These are phyloP conservation scores for Epistrophe eligans DNA, from an alignment of 2,888 invertebrate species.

Conservation along the genomic window DNA sequence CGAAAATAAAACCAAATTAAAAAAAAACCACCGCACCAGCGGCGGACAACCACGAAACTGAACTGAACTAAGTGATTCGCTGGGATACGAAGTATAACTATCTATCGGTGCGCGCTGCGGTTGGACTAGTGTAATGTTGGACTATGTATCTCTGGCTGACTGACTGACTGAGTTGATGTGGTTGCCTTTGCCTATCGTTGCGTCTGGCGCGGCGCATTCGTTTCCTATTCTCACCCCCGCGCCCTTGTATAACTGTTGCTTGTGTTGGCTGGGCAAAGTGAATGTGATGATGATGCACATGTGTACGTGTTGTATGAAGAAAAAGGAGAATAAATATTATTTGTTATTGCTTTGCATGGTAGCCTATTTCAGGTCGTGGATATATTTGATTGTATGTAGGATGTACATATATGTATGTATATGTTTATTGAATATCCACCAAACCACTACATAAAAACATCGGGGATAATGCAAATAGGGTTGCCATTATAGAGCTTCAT, in stretches of 20 bases:
- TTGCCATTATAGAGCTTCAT: background rate
- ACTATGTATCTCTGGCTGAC: conserved; percentile 70
- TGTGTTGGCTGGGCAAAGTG: conserved; percentile 29
- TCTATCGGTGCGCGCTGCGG: conserved; percentile 67
- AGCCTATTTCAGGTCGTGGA: conserved; percentile 62
- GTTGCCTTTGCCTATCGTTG: conserved; percentile 39
- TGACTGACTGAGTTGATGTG: conserved; percentile 44
- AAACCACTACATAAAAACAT: background rate
- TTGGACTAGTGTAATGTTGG: conserved; percentile 67
- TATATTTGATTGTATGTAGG: conserved; percentile 12
- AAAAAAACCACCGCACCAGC: conserved; percentile 75
- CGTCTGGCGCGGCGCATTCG: conserved; percentile 43
- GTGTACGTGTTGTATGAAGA: conserved; percentile 26
- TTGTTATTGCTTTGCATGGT: conserved; percentile 37
- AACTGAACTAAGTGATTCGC: conserved; percentile 63
- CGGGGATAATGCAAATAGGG: conserved; percentile 29
- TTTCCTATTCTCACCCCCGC: conserved; percentile 18
- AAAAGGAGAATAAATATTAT: conserved; percentile 36
- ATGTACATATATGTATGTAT: background rate
- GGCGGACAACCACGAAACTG: conserved; percentile 75
- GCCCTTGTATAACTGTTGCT: conserved; percentile 65
- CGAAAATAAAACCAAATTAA: conserved; percentile 69
- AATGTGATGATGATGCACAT: conserved; percentile 32
- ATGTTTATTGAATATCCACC: background rate
- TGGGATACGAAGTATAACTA: conserved; percentile 68